phyloP scores from a whole-genome alignment of 1,140 invertebrate species.

The Hycleus cichorii region DNA sequence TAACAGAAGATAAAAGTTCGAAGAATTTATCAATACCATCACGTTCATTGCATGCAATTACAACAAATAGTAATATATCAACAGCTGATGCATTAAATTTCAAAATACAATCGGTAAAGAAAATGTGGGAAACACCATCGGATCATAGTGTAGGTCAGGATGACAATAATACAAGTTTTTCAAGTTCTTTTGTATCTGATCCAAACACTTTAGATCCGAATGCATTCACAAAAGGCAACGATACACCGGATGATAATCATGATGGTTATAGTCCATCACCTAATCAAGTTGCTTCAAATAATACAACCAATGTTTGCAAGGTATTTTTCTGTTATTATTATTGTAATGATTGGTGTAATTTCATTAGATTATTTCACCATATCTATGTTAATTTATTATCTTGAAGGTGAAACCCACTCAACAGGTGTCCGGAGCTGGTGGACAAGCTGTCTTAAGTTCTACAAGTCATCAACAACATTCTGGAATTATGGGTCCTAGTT shows the following conservation, averaged over 20 bases:
- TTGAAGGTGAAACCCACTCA: slow-evolving; percentile 65
- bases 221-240: slow-evolving; percentile 35
- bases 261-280: slow-evolving; percentile 48
- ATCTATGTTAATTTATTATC: slow-evolving; percentile 7
- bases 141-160: slow-evolving; percentile 51
- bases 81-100: slow-evolving; percentile 78
- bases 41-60: slow-evolving; percentile 49
- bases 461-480: slow-evolving; percentile 34
- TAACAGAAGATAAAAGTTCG: slow-evolving; percentile 65
- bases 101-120: slow-evolving; percentile 91
- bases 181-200: slow-evolving; percentile 45
- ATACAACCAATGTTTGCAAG: slow-evolving; percentile 63
- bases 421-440: slow-evolving; percentile 49
- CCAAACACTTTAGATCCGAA: slow-evolving; percentile 31
- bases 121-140: slow-evolving; percentile 74
- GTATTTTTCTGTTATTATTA: slow-evolving; percentile 37
- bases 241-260: slow-evolving; percentile 45
- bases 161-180: slow-evolving; percentile 45
- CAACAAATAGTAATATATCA: slow-evolving; percentile 55
- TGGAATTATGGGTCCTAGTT: slow-evolving; percentile 43
- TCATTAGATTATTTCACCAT: background rate
- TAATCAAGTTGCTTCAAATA: slow-evolving; percentile 38
- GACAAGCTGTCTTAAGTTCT: slow-evolving; percentile 31
- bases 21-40: slow-evolving; percentile 29
- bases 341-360: too few species aligned